Percentiles rank a stretch among this genome's conserved stretches.
phyloP scores from a whole-genome alignment of 2,888 invertebrate genomes.

The Aspidiotus destructor region DNA sequence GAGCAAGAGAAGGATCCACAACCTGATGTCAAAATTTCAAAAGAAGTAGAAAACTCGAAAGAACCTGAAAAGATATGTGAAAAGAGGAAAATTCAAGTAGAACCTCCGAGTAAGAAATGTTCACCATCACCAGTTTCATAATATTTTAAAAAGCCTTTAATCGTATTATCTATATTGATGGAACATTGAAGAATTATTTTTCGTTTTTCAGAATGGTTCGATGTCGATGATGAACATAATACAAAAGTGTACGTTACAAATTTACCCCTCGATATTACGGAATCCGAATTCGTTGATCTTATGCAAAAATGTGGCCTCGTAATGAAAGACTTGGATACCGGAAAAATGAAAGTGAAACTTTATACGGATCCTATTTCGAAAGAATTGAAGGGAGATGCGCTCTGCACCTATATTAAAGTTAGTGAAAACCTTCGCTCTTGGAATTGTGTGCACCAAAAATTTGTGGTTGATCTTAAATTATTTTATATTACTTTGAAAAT shows the following conservation, averaged over 20 bases:
- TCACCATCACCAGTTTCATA: background rate
- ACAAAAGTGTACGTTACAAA: conserved; percentile 94
- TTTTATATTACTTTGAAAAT: conserved; percentile 12
- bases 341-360: conserved; percentile 80
- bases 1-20: conserved; percentile 36
- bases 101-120: background rate
- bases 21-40: conserved; percentile 40
- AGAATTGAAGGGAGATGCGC: conserved; percentile 85
- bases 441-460: background rate
- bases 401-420: conserved; percentile 91
- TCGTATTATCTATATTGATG: background rate
- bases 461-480: background rate
- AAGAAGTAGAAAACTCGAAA: background rate
- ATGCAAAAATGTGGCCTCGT: conserved; percentile 96
- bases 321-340: conserved; percentile 70
- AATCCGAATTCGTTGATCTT: conserved; percentile 79
- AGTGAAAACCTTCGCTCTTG: conserved; percentile 37
- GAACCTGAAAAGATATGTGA: background rate
- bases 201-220: conserved; percentile 69
- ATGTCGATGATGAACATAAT: conserved; percentile 74
- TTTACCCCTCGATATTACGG: conserved; percentile 75
- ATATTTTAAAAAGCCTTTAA: background rate
- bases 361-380: conserved; percentile 68
- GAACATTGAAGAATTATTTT: background rate
- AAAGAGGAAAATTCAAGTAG: conserved; percentile 13